Base-by-base conservation (phyloP, 2,797 vertebrate species). In the Gymnothorax reevesii region DNA sequence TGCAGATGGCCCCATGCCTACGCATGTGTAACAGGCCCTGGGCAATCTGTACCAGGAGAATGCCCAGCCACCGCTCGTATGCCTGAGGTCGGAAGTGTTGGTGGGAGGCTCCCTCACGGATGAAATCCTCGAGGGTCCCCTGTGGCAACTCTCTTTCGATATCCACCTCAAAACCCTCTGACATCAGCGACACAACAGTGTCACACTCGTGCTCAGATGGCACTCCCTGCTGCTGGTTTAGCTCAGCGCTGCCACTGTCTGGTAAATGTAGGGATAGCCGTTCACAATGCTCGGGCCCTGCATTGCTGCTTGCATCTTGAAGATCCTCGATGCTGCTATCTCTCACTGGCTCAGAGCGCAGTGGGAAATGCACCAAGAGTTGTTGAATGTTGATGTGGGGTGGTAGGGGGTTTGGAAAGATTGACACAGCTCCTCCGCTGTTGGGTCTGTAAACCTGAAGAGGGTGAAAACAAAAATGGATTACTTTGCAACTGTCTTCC, bases 1-100 rank as follows among this genome's bases (percentile, higher is more conserved):
- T 87, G 82, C 91, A 91, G 4, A 79, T 85, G 9, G 79, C 33
- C 0, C 92, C 89, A 73, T 90, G 88, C 0, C 9, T 82, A 82
- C 82, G 92, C 85, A 97, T 94, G 83, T 95, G 91, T 84, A 96
- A 94, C 80, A 95, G 90, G 57, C 95, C 96, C 0, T 73, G 42
- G 55, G 96, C 90, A 60, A 97, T 89, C 94, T 98, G 97, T 88
- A 98, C 93, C 54, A 97, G 83, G 87, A 97, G 90, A 83, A 97
- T 90, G 79, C 96, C 96, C 60, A 94, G 89, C 71, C 92, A 92
- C 85, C 94, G 94, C 7, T 96, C 92, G 0, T 96, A 96, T 57
- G 92, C 88, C 54, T 89, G 87, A 0, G 94, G 90, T 27, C 92
- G 90, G 22, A 86, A 60, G 86, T 83, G 86, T 86, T 92, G 94